phyloP scores from a whole-genome alignment of 2,797 vertebrate species.

The Triplophysa bombifrons region DNA sequence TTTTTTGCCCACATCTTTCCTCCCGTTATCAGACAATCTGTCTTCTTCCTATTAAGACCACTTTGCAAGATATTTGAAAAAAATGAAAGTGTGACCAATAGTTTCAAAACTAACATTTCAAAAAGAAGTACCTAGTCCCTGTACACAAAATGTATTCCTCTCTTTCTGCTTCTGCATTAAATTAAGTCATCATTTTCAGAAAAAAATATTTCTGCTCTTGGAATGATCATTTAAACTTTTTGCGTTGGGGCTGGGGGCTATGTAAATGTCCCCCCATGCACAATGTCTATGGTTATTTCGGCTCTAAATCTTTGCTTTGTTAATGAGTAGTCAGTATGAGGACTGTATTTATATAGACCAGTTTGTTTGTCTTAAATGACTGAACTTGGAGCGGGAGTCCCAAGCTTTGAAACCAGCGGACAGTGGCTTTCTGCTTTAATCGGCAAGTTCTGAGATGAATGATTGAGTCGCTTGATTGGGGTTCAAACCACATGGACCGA shows the following conservation, averaged over 20 bases:
- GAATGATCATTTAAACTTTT: background rate
- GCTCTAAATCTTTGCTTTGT: slow-evolving; percentile 12
- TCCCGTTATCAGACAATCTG: background rate
- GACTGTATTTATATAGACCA: slow-evolving; percentile 19
- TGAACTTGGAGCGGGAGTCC: slow-evolving; percentile 13
- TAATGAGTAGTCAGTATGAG: background rate
- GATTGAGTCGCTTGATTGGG: slow-evolving; percentile 74
- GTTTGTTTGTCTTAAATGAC: slow-evolving; percentile 13
- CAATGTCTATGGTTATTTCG: background rate
- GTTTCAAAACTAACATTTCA: background rate
- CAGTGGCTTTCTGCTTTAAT: slow-evolving; percentile 35
- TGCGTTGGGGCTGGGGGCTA: background rate
- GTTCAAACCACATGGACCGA: slow-evolving; percentile 77
- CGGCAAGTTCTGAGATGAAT: slow-evolving; percentile 54
- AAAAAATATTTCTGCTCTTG: too few species aligned
- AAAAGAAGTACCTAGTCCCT: background rate
- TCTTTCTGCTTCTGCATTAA: background rate
- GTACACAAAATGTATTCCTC: background rate
- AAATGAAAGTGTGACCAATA: background rate
- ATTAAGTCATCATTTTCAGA: background rate
- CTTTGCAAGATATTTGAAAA: background rate
- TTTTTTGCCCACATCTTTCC: background rate
- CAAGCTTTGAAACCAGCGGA: slow-evolving; percentile 32
- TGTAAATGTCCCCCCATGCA: background rate
- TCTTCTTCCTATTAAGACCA: background rate